Conservation (phyloP, 2,888 invertebrate genomes). For the Neoitamus cyanurus region DNA sequence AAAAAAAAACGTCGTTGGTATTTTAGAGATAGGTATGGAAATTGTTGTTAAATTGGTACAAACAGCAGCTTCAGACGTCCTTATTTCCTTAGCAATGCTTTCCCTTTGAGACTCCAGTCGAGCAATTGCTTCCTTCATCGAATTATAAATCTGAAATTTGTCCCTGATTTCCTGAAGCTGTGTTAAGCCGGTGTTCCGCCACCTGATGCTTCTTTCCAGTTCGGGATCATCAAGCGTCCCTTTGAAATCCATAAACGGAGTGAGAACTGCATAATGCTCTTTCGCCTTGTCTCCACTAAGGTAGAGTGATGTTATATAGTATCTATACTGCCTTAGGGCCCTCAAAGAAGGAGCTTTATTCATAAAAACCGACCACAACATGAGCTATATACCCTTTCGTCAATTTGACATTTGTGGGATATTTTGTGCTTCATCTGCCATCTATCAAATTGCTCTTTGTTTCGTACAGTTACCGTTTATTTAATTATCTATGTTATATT, state of each 20-base stretch:
- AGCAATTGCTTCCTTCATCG: slow-evolving; percentile 67
- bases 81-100: slow-evolving; percentile 68
- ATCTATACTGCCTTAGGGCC: background rate
- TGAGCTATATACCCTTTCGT: background rate
- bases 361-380: background rate
- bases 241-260: slow-evolving; percentile 76
- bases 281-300: slow-evolving; percentile 77
- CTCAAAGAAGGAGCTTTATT: background rate
- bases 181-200: slow-evolving; percentile 69
- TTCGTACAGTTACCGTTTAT: background rate
- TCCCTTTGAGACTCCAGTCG: slow-evolving; percentile 69
- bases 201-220: slow-evolving; percentile 70
- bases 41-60: background rate
- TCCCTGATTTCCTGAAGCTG: slow-evolving; percentile 68
- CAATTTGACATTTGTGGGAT: background rate
- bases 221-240: slow-evolving; percentile 68
- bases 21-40: background rate
- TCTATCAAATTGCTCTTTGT: background rate
- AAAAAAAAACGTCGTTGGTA: background rate
- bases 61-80: slow-evolving; percentile 47
- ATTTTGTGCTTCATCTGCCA: background rate
- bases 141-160: background rate
- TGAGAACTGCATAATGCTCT: slow-evolving; percentile 74
- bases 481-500: too few species aligned
- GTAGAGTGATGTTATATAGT: slow-evolving; percentile 63